phyloP scores from a whole-genome alignment of 2,888 invertebrate species.

The Pseudeuparius sepicola region DNA sequence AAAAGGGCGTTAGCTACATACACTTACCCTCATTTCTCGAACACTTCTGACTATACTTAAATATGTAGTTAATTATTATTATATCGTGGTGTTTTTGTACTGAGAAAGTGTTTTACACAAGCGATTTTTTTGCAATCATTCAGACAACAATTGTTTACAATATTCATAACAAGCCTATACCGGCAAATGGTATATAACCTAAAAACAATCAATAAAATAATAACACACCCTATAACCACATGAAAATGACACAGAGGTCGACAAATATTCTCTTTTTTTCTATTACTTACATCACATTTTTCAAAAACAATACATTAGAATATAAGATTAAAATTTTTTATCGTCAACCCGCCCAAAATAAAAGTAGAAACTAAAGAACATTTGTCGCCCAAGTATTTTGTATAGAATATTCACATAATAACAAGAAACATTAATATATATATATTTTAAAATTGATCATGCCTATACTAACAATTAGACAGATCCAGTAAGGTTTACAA shows the following conservation, averaged over 20 bases:
- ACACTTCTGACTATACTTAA: too few species aligned
- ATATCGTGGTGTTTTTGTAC: slow-evolving; percentile 41
- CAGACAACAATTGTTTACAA: too few species aligned
- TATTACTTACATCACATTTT: too few species aligned
- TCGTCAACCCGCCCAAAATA: too few species aligned
- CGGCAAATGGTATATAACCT: slow-evolving; percentile 35
- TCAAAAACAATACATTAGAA: too few species aligned
- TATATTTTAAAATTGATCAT: slow-evolving; percentile 39
- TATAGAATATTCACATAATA: slow-evolving; percentile 41
- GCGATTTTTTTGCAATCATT: slow-evolving; percentile 36
- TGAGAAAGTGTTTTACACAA: slow-evolving; percentile 36
- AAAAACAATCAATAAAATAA: slow-evolving; percentile 32
- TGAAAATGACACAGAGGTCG: slow-evolving; percentile 23
- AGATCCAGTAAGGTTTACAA: slow-evolving; percentile 36
- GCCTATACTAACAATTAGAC: slow-evolving; percentile 39
- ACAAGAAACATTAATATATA: slow-evolving; percentile 44
- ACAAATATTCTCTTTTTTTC: too few species aligned
- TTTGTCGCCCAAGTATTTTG: slow-evolving; percentile 29
- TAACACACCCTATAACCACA: slow-evolving; percentile 38
- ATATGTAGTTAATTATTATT: too few species aligned
- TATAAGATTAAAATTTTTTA: too few species aligned
- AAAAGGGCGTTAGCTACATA: too few species aligned
- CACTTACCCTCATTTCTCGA: too few species aligned
- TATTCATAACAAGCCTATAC: slow-evolving; percentile 38
- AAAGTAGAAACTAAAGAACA: too few species aligned